A percentile compares a stretch with the other conserved stretches of the same genome.
Conservation (phyloP, 2,797 vertebrate species). For the Macrochelys suwanniensis region DNA sequence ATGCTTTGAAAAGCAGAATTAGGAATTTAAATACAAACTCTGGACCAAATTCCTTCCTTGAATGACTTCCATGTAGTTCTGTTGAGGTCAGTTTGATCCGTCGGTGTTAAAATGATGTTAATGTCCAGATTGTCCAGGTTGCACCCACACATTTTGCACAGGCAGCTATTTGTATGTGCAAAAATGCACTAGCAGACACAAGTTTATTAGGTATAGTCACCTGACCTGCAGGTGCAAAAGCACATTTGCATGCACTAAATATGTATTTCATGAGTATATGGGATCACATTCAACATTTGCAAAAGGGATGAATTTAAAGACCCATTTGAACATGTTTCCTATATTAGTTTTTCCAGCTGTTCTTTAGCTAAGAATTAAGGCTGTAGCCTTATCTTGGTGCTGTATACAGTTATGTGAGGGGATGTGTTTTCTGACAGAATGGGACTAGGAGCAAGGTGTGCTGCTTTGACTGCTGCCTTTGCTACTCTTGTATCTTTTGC, state of each 20-base stretch:
- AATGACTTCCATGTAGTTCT: not conserved
- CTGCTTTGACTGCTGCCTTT: not conserved
- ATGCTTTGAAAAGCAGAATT: accelerated
- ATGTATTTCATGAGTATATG: not conserved
- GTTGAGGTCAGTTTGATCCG: not conserved
- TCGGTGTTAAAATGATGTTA: not conserved
- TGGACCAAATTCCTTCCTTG: not conserved
- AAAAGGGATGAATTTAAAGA: not conserved
- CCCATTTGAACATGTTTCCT: not conserved
- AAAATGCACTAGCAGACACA: not conserved
- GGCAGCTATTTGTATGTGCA: not conserved
- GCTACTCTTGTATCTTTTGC: not conserved
- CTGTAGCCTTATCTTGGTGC: not conserved
- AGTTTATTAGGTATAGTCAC: not conserved
- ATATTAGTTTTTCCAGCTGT: not conserved
- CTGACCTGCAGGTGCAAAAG: not conserved
- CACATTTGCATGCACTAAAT: not conserved
- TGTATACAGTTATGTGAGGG: not conserved
- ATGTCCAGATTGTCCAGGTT: not conserved
- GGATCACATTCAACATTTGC: not conserved
- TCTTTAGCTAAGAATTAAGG: not conserved
- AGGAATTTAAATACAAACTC: not conserved
- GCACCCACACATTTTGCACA: not conserved
- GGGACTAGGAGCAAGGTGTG: not conserved
- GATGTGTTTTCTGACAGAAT: not conserved